A percentile compares a stretch with the other conserved stretches of the same genome.
Evolutionary conservation across 2,888 invertebrate genomes (phyloP).

Genomic region (Scrobipalpa atriplicella): DNA sequence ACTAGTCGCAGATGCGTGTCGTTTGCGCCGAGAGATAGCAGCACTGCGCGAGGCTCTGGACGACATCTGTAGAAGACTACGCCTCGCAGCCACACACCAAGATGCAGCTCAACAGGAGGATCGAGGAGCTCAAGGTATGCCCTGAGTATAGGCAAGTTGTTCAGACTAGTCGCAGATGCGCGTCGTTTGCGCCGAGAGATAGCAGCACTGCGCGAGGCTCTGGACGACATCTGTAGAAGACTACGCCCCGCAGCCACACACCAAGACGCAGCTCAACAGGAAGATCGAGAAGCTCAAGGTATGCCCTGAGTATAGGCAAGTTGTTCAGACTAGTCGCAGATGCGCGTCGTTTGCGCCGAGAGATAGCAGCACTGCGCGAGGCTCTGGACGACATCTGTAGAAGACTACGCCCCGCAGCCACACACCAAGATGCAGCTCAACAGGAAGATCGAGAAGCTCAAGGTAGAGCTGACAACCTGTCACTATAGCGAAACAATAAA

Average conservation of each 20-base stretch:
- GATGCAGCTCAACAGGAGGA: conserved; percentile 72
- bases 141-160: conserved; percentile 62
- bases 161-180: conserved; percentile 74
- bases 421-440: conserved; percentile 76
- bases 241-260: conserved; percentile 81
- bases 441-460: conserved; percentile 73
- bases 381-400: conserved; percentile 83
- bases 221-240: conserved; percentile 83
- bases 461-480: neutral
- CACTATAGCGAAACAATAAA: too few species aligned
- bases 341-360: conserved; percentile 82
- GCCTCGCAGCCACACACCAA: conserved; percentile 79
- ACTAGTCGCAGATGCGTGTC: conserved; percentile 71
- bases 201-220: conserved; percentile 81
- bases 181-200: conserved; percentile 84
- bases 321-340: conserved; percentile 77
- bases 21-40: conserved; percentile 84
- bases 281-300: conserved; percentile 77
- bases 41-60: conserved; percentile 83
- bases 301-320: conserved; percentile 47
- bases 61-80: conserved; percentile 83
- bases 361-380: conserved; percentile 83
- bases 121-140: conserved; percentile 72
- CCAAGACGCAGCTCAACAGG: conserved; percentile 71
- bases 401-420: conserved; percentile 81